These are phyloP conservation scores for Acrobasis suavella DNA, from an alignment of 2,888 invertebrate genomes.

Conservation along the genomic window DNA sequence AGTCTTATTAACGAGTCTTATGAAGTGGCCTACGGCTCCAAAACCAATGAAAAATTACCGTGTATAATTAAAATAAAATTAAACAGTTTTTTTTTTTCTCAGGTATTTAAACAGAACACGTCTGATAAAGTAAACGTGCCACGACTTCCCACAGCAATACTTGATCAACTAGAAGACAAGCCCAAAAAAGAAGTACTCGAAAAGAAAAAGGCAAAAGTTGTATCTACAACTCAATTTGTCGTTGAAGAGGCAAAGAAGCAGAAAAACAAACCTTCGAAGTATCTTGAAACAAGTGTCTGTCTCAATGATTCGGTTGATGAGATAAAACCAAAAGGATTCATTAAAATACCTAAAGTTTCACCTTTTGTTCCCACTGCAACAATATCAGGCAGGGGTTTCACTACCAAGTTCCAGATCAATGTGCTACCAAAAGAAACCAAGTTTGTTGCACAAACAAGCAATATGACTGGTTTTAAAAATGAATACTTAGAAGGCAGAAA, in stretches of 20 bases:
- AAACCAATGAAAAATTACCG: too few species aligned
- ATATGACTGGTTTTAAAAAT: slow-evolving; percentile 58
- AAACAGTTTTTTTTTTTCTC: slow-evolving; percentile 24
- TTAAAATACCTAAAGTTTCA: slow-evolving; percentile 61
- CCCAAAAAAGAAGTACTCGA: slow-evolving; percentile 38
- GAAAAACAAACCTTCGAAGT: slow-evolving; percentile 67
- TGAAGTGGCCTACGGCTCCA: too few species aligned
- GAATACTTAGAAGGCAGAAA: slow-evolving; percentile 56
- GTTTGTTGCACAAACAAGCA: slow-evolving; percentile 59
- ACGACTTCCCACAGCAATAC: slow-evolving; percentile 56
- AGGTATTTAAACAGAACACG: slow-evolving; percentile 58
- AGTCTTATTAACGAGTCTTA: too few species aligned
- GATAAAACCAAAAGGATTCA: slow-evolving; percentile 43
- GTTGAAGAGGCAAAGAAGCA: slow-evolving; percentile 57
- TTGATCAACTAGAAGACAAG: slow-evolving; percentile 60
- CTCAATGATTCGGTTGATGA: slow-evolving; percentile 50
- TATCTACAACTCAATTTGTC: slow-evolving; percentile 63
- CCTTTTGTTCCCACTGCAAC: slow-evolving; percentile 67
- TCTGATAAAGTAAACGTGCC: slow-evolving; percentile 57
- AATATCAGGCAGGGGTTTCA: slow-evolving; percentile 65
- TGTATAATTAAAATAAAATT: too few species aligned
- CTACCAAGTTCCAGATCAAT: slow-evolving; percentile 69
- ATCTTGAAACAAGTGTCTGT: slow-evolving; percentile 71
- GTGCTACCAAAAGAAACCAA: slow-evolving; percentile 56
- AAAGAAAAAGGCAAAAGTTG: slow-evolving; percentile 42